A percentile compares a stretch with the other conserved stretches of the same genome.
Conservation (phyloP, 1,140 invertebrate species). For the Drosophila punjabiensis region DNA sequence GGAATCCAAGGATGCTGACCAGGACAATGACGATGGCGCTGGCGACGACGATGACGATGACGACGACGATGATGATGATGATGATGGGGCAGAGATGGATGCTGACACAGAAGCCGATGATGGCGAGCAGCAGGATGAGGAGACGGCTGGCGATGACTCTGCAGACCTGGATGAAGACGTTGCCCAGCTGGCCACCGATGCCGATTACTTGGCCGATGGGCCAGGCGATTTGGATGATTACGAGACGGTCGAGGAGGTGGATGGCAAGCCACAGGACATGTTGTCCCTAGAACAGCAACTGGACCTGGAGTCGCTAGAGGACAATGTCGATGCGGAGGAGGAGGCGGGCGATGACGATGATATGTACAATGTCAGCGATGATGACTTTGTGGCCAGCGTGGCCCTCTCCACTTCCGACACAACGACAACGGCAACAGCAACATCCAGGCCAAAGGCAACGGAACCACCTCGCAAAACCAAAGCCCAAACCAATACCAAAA, state of each 20-base stretch:
- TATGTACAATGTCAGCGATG: slow-evolving; percentile 75
- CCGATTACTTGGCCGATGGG: slow-evolving; percentile 67
- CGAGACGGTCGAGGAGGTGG: slow-evolving; percentile 47
- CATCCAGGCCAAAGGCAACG: slow-evolving; percentile 13
- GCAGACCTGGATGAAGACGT: slow-evolving; percentile 62
- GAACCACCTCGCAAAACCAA: not conserved
- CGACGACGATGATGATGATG: slow-evolving; percentile 22
- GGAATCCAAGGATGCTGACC: slow-evolving; percentile 16
- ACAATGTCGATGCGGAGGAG: slow-evolving; percentile 57
- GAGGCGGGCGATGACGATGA: slow-evolving; percentile 55
- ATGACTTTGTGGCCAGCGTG: slow-evolving; percentile 78
- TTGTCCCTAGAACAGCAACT: slow-evolving; percentile 68
- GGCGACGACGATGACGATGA: slow-evolving; percentile 22
- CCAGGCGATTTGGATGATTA: slow-evolving; percentile 64
- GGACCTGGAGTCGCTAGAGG: slow-evolving; percentile 67
- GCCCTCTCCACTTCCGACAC: slow-evolving; percentile 62
- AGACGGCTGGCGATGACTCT: slow-evolving; percentile 43
- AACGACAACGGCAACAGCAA: slow-evolving; percentile 23
- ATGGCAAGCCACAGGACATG: slow-evolving; percentile 53
- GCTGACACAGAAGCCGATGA: slow-evolving; percentile 20
- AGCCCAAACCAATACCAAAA: slow-evolving; percentile 1
- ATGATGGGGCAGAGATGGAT: slow-evolving; percentile 30
- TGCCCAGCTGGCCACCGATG: slow-evolving; percentile 54
- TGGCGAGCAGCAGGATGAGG: slow-evolving; percentile 28
- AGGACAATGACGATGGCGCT: slow-evolving; percentile 22